Base-by-base conservation (phyloP, 2,113 vertebrate genomes). In the Microcebus griseorufus region DNA sequence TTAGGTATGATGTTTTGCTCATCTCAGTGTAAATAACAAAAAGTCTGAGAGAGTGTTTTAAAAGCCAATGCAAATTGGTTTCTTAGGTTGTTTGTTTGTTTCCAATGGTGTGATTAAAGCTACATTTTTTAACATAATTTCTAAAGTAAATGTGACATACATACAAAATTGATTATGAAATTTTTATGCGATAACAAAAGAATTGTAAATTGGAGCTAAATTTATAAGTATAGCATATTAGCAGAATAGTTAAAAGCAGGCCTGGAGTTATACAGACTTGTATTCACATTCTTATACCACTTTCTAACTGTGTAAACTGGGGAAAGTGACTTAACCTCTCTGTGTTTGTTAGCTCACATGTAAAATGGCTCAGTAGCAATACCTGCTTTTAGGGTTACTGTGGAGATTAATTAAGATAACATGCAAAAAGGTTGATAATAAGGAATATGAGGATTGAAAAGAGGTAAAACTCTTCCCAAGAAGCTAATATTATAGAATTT, bases 1-100 rank as follows among this genome's bases (percentile, higher is more conserved):
- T 76, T 86, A 93, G 62, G 22, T 42, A 23, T 27, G 67, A 62
- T 86, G 55, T 85, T 95, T 81, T 95, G n/a, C 12, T 85, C 75
- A 39, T 86, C 29, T 78, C 55, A 64, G 27, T 69, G 18, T 93
- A 79, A 95, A 80, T 82, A 88, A 76, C 42, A 64, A 75, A 90
- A 55, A 45, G 0, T 27, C 39, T 51, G 18, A 55, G 14, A 42
- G 18, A 34, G 5, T 91, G 34, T 72, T 93, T 88, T 79, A 45
- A 95, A 88, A 91, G 39, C 64, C 73, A 75, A 51, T 58, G 17
- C 17, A 93, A 60, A 76, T 85, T 55, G 17, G 2, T 78, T 97
- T 88, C 55, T 75, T 89, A 17, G 39, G 32, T 92, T 85, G 37
- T 70, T 91, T 95, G 2, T 60, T 92, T 65, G 25, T 78, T 83